Base-by-base conservation (phyloP, 1,140 invertebrate species). In the Meteorus sp. region DNA sequence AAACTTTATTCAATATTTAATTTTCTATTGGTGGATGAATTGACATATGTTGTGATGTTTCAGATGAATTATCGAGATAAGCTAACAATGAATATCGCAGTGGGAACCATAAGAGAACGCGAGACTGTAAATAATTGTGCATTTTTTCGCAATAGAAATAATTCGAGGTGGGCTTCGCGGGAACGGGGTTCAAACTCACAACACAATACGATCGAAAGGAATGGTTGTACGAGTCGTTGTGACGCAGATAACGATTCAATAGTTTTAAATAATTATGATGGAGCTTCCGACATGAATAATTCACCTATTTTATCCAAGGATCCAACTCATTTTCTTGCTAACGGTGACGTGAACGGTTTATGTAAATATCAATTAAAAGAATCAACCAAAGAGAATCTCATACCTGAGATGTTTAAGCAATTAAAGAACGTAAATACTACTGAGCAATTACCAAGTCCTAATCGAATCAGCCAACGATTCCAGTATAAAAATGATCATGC, bases 61-160 rank as follows among this genome's bases (percentile, higher is more conserved):
- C 27, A 52, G 13, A 59, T 51, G 8, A 11, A 41, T 37, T 17
- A 47, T 31, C 29, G 1, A 37, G 20, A 22, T 7, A 33, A 23
- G 44, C n/a, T 27, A 29, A 44, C 53, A 27, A 60, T 73, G 59
- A 65, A 72, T 60, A 62, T 73, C 8, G 55, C 67, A 5, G 29
- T 65, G 23, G 50, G 68, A 11, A 54, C 19, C 20, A n/a, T 13
- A 4, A 37, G 15, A 6, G 35, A 52, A 3, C 39, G 51, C 20
- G 11, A 23, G 22, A 37, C 15, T 4, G 33, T 19, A 43, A 51
- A 58, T 58, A 37, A 13, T 51, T 19, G n/a, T n/a, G n/a, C 31
- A 6, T 4, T 17, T 9, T 33, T 23, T 5, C 25, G 43, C 19
- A 5, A 7, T 31, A 22, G 33, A 37, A 15, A 11, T 23, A 11